Evolutionary conservation across 2,888 invertebrate species (phyloP), one percentile per base, ranked within the genome.

Genomic region (Campaea margaritaria): DNA sequence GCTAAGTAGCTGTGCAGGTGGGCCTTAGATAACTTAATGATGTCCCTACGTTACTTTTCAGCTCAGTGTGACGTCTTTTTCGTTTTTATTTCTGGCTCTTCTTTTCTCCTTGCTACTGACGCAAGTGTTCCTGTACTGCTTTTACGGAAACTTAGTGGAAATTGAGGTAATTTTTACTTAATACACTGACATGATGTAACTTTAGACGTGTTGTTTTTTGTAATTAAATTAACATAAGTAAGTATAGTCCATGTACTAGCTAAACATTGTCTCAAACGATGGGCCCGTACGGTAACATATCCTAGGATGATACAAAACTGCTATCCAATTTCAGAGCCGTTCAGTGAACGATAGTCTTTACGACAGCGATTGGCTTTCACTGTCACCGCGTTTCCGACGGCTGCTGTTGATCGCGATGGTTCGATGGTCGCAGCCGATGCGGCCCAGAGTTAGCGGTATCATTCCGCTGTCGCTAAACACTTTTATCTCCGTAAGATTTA

Each of bases 41-140:
- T 21, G 5, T 5, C 21, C 5, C 21, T 21, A 21, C 21, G 21
- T 21, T 21, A 21, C 5, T 41, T 48, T 83, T 60, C 76, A 83
- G 83, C 46, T 59, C 3, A 48, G 63, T 5, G 45, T 74, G 0
- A 14, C 62, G 1, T 74, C 78, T 0, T 49, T 76, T 0, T 49
- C 65, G 13, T 79, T 81, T 51, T 4, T 69, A 2, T 78, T 76
- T 41, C 28, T 74, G 15, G 0, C 61, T 2, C 0, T 56, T 0
- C n/a, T 76, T 9, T 51, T 75, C 11, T 0, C 58, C 0, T 0
- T 74, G 0, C 14, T 79, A 10, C 48, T 73, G 49, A 31, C 43
- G 0, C 79, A 84, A 68, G 69, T 79, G 11, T 76, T 80, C 27
- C 5, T 83, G 0, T 83, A 76, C 47, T 84, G 84, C 43, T 81